Base-by-base conservation (phyloP, 2,888 invertebrate species). In the Thymelicus acteon region DNA sequence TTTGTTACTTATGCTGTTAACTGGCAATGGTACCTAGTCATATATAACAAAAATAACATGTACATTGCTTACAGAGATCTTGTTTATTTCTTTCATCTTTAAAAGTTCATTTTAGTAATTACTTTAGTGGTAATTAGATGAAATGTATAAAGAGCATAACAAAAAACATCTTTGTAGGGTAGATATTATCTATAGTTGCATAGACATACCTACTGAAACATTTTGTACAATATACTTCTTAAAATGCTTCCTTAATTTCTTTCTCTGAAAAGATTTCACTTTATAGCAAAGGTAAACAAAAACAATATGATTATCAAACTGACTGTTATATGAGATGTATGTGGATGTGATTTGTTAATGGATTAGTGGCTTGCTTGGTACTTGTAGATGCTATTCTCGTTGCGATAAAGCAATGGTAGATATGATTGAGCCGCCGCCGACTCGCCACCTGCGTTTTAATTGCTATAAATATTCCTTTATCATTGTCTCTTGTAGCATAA, bases 401-500 rank as follows among this genome's bases (percentile, higher is more conserved):
- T 85, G 85, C 75, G 72, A 61, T 48, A 68, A 64, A 15, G 40
- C 44, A 77, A 76, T 75, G 68, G 75, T 76, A 74, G 78, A 69
- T 31, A 31, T 68, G 80, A 80, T 77, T 75, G 77, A 77, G 76
- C 86, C 85, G 86, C 86, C 86, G 85, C 86, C 84, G 74, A 85
- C 85, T 82, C 77, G 72, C 79, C 73, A 77, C 74, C 75, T 76
- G 73, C 72, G 71, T 72, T 75, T 74, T 60, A 72, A 72, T 72
- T 66, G 68, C 67, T 65, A 72, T 65, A 13, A 65, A 57, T 70
- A 24, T 58, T 48, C 13, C 40, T 52, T 52, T 64, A 40, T 48
- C 19, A 61, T 52, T 64, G 19, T 68, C 62, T 57, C 15, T 57
- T 31, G 37, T 63, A 57, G 52, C 13, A 19, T 61, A 31, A 61